Base-by-base conservation (phyloP, 2,888 invertebrate species). In the Pachymerium ferrugineum region DNA sequence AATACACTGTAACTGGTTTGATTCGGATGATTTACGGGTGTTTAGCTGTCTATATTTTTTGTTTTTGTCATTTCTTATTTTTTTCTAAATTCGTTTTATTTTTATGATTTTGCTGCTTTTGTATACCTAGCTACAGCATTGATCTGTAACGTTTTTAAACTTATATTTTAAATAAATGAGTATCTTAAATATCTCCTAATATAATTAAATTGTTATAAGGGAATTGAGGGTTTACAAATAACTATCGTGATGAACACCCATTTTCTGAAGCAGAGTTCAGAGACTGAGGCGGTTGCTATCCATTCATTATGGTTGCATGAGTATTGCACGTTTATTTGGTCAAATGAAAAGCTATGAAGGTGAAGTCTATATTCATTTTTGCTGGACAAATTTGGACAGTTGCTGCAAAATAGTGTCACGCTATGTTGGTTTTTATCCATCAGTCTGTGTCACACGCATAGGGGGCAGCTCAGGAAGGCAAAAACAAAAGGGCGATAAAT, bases 221-320 rank as follows among this genome's bases (percentile, higher is more conserved):
- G n/a, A n/a, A n/a, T n/a, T n/a, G n/a, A n/a, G n/a, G n/a, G 47
- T 54, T 54, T 54, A 54, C n/a, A n/a, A n/a, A n/a, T n/a, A n/a
- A n/a, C n/a, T 54, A 22, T 5, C 47, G 47, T 54, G 47, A 54
- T 22, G 19, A 16, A 0, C 14, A 3, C 16, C 14, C 19, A 54
- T 10, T 19, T 54, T n/a, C 16, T 4, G 47, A 22, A 54, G 22
- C 47, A n/a, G 47, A 10, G 19, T 22, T 6, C 10, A 54, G 47
- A 54, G 22, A 54, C 47, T 19, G 19, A 54, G 47, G 22, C 22
- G 22, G 47, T 22, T 22, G 22, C 22, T 54, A 10, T n/a, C 47
- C 47, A 54, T 54, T 54, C 47, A 54, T 54, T 54, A 54, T n/a
- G 47, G 47, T 54, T 54, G 47, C 47, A 54, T 54, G 47, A 54